A percentile compares a stretch with the other conserved stretches of the same genome.
Conservation (phyloP, 2,113 vertebrate genomes). For the Rattus rattus region DNA sequence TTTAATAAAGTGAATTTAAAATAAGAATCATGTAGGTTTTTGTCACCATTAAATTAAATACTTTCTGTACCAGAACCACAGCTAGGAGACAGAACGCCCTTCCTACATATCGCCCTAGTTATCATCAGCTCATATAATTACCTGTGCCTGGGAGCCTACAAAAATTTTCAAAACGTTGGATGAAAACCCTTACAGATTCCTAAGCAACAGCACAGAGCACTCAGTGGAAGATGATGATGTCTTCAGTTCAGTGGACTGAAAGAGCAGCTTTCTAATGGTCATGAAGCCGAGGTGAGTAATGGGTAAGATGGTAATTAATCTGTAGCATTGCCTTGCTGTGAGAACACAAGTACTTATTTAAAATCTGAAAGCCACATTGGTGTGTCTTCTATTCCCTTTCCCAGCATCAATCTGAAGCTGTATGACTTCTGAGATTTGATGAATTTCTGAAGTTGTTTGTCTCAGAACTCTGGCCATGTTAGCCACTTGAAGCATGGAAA, state of each 20-base stretch:
- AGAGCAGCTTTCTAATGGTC: neutral
- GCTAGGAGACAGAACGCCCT: neutral
- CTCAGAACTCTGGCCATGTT: neutral
- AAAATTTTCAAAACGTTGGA: slow-evolving; percentile 94
- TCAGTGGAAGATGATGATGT: neutral
- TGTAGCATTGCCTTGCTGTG: neutral
- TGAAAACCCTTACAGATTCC: slow-evolving; percentile 83
- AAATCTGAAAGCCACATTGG: neutral
- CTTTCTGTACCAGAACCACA: neutral
- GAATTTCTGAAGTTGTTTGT: slow-evolving; percentile 21
- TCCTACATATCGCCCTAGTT: neutral
- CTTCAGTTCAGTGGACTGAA: neutral
- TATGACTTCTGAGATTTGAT: neutral
- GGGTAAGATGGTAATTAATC: neutral
- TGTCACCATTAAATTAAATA: neutral
- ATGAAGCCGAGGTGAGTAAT: neutral
- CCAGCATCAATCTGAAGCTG: neutral
- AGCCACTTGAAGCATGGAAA: neutral
- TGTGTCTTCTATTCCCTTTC: neutral
- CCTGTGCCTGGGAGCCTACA: slow-evolving; percentile 94
- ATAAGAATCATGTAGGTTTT: neutral
- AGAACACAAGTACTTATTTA: neutral
- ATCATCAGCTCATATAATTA: slow-evolving; percentile 78
- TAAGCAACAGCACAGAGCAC: neutral
- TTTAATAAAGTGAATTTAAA: slow-evolving; percentile 4